These are phyloP conservation scores for Heliconius eleuchia DNA, from an alignment of 1,140 invertebrate genomes.

Conservation along the genomic window DNA sequence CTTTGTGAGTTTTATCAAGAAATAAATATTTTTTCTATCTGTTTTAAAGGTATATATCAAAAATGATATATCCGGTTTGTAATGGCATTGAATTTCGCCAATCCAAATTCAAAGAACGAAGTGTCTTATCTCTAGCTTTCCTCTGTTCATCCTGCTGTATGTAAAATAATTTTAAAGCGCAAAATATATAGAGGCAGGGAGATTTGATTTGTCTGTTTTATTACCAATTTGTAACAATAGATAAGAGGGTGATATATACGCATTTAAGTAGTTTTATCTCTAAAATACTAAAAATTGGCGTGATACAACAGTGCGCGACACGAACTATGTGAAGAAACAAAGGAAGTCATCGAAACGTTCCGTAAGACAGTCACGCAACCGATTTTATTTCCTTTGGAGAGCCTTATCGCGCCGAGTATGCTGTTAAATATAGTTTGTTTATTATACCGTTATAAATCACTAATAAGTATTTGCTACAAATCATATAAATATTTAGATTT, in stretches of 20 bases:
- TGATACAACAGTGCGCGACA: slow-evolving; percentile 54
- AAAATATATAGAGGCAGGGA: no score
- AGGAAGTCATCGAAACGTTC: slow-evolving; percentile 72
- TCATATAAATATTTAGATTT: background rate
- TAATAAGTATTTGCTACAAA: background rate
- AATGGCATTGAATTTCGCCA: no score
- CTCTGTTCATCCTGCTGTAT: no score
- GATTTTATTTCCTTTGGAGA: slow-evolving; percentile 33
- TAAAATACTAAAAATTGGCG: slow-evolving; percentile 31
- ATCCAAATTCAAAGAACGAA: no score
- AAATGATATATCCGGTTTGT: no score
- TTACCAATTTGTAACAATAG: background rate
- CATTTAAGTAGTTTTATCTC: slow-evolving; percentile 15
- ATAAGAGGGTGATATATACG: background rate
- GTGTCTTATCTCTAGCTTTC: no score
- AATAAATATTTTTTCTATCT: no score
- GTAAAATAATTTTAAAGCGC: no score
- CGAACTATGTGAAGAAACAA: slow-evolving; percentile 70
- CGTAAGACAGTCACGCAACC: slow-evolving; percentile 38
- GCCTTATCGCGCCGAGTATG: slow-evolving; percentile 24
- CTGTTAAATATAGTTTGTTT: slow-evolving; percentile 23
- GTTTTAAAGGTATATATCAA: no score
- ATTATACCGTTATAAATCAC: slow-evolving; percentile 8
- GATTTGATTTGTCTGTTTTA: background rate
- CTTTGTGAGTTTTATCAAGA: background rate